Conservation (phyloP, 2,797 vertebrate genomes). For the Acanthurus lineatus region DNA sequence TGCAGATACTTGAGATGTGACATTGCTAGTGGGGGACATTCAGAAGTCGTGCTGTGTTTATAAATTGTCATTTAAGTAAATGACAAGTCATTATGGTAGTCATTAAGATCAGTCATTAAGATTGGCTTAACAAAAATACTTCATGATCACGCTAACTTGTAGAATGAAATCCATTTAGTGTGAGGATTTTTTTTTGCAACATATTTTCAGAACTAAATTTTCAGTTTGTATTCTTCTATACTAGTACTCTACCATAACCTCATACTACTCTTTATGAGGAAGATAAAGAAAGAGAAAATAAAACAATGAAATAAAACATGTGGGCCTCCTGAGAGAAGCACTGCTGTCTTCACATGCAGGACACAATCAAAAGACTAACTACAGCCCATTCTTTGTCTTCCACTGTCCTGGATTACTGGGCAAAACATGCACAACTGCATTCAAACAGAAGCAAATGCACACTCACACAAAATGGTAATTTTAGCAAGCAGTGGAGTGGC, state of each 20-base stretch:
- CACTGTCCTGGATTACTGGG: slow-evolving; percentile 55
- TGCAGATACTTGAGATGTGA: slow-evolving; percentile 30
- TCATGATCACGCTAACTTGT: neutral
- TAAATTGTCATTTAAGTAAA: neutral
- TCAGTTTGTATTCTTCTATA: neutral
- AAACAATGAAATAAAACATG: slow-evolving; percentile 24
- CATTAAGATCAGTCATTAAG: neutral
- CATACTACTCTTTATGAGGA: neutral
- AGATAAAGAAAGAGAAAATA: neutral
- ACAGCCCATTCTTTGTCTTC: slow-evolving; percentile 44
- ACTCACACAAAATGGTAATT: slow-evolving; percentile 58
- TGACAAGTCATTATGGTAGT: neutral
- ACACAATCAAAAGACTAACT: slow-evolving; percentile 53
- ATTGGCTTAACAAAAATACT: neutral
- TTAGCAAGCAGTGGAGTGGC: slow-evolving; percentile 45
- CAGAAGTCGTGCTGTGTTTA: slow-evolving; percentile 30
- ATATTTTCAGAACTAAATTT: slow-evolving; percentile 9
- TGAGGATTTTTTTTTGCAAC: neutral
- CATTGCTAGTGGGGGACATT: slow-evolving; percentile 35
- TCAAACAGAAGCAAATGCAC: slow-evolving; percentile 63
- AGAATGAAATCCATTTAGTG: neutral
- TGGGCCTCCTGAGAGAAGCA: slow-evolving; percentile 28
- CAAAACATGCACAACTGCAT: slow-evolving; percentile 71
- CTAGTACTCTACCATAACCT: slow-evolving; percentile 1
- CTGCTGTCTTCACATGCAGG: slow-evolving; percentile 56